Evolutionary conservation across 2,113 vertebrate genomes (phyloP).

Genomic region (Herpetotheres cachinnans): DNA sequence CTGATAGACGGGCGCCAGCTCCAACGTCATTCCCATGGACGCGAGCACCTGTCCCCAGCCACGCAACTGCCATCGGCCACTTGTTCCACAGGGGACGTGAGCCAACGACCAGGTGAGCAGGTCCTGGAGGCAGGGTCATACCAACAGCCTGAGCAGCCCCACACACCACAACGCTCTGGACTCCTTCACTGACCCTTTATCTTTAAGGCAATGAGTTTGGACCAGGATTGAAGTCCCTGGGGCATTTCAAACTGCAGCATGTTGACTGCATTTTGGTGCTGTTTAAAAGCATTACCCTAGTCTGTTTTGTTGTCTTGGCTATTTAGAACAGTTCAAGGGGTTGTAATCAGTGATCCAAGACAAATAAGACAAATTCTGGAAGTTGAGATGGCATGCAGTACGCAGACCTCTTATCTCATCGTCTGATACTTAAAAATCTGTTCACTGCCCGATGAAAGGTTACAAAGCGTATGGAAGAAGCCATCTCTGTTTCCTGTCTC

Average conservation of each 20-base stretch:
- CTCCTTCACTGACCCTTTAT: not conserved
- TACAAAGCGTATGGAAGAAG: not conserved
- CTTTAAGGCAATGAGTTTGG: not conserved
- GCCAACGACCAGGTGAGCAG: not conserved
- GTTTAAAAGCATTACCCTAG: not conserved
- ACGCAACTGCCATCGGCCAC: fast-evolving
- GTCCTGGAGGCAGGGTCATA: not conserved
- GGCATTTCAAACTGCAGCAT: not conserved
- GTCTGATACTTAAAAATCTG: not conserved
- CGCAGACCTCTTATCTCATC: conserved; percentile 35
- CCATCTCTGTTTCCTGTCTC: conserved; percentile 33
- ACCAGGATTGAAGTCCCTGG: not conserved
- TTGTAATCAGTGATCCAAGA: not conserved
- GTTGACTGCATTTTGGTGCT: not conserved
- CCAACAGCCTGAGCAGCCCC: not conserved
- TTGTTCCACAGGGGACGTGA: not conserved
- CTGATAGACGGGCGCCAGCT: not conserved
- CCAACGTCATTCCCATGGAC: fast-evolving
- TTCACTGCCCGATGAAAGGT: not conserved
- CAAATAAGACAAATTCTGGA: conserved; percentile 1
- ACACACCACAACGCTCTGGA: fast-evolving
- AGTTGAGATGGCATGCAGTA: not conserved
- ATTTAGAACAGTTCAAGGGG: not conserved
- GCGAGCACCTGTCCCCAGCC: not conserved
- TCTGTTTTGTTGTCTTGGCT: not conserved